phyloP scores from a whole-genome alignment of 2,113 vertebrate species.

The Procavia capensis region DNA sequence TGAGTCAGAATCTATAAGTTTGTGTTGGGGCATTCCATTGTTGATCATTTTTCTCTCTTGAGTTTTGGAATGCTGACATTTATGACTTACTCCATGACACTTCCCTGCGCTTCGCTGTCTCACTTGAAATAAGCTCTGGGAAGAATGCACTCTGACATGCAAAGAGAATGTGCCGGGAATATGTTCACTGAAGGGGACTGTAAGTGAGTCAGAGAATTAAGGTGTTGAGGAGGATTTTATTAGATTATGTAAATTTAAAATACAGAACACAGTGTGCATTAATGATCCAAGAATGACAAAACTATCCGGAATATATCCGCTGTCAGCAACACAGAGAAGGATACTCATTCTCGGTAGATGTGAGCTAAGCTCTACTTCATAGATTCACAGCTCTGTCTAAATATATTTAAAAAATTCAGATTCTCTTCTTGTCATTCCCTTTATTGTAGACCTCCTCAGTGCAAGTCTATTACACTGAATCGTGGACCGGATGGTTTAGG shows the following conservation, averaged over 20 bases:
- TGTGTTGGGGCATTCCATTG: neutral
- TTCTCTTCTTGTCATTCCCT: neutral
- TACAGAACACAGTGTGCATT: neutral
- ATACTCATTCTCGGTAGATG: neutral
- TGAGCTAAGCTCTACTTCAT: neutral
- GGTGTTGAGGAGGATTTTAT: neutral
- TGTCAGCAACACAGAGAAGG: neutral
- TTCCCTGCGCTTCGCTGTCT: neutral
- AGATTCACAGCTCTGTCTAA: neutral
- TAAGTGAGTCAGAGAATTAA: conserved; percentile 49
- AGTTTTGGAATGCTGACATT: neutral
- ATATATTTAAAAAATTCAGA: neutral
- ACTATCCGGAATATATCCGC: neutral
- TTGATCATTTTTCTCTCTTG: conserved; percentile 14
- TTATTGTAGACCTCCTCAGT: conserved; percentile 93
- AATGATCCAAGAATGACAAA: neutral
- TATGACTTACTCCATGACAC: neutral
- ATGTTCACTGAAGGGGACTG: conserved; percentile 22
- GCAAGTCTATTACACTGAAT: conserved; percentile 94
- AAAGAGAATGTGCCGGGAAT: neutral
- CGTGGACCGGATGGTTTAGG: conserved; percentile 97
- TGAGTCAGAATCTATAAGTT: too few species aligned
- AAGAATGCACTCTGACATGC: neutral
- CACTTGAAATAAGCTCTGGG: neutral
- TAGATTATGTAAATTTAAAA: conserved; percentile 51